phyloP scores from a whole-genome alignment of 2,888 invertebrate species.

The Callinectes sapidus region DNA sequence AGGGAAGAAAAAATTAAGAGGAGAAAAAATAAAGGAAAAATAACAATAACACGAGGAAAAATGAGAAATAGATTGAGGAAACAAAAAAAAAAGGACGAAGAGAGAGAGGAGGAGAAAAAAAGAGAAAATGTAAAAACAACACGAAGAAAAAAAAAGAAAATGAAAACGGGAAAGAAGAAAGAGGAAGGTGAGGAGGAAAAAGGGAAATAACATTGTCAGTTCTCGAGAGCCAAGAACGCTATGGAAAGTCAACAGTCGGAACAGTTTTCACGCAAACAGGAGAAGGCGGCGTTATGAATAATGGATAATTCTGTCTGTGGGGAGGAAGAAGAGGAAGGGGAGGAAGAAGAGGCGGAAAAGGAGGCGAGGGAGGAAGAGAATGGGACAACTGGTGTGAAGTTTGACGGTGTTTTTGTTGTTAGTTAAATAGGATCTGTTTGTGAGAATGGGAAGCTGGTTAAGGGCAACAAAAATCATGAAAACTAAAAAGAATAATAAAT shows the following conservation, averaged over 20 bases:
- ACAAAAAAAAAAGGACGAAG: not conserved
- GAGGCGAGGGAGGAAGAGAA: not conserved
- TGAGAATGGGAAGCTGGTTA: too few species aligned
- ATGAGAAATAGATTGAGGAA: not conserved
- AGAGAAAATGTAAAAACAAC: not conserved
- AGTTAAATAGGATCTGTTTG: too few species aligned
- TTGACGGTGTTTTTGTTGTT: too few species aligned
- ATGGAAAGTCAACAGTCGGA: not conserved
- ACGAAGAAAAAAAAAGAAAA: not conserved
- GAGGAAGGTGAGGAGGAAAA: not conserved
- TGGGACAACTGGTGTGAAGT: not conserved
- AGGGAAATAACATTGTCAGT: not conserved
- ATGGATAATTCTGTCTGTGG: not conserved
- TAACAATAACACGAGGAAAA: too few species aligned
- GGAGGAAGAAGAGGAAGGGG: not conserved
- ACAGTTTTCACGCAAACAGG: conserved; percentile 1
- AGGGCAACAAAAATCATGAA: too few species aligned
- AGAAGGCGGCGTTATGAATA: not conserved
- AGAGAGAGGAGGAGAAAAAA: not conserved
- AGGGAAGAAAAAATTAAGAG: too few species aligned
- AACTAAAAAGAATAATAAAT: too few species aligned
- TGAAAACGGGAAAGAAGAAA: not conserved
- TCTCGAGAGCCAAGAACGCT: not conserved
- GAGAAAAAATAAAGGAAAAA: too few species aligned
- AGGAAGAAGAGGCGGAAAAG: not conserved